Conservation (phyloP, 2,888 invertebrate genomes). For the Eudasyphora cyanicolor region DNA sequence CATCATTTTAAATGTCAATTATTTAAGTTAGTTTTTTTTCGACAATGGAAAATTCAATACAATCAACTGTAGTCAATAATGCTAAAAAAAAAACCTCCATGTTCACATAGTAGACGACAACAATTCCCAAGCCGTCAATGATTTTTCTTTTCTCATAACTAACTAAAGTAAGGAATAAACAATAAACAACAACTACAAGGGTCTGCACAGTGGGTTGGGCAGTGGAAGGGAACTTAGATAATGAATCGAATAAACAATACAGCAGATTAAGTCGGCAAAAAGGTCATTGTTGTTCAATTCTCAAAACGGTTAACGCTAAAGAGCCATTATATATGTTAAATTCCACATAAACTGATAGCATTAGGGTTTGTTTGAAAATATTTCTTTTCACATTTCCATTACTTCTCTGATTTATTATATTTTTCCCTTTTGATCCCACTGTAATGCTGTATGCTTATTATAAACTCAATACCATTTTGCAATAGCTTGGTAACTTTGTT, state of each 20-base stretch:
- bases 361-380: no score
- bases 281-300: no score
- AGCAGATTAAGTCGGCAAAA: no score
- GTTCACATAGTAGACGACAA: background rate
- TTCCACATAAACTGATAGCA: no score
- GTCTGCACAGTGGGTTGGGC: background rate
- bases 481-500: background rate
- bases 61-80: constrained; percentile 39
- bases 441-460: no score
- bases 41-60: background rate
- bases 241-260: no score
- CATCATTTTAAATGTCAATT: constrained; percentile 59
- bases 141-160: constrained; percentile 5
- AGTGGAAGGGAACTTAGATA: background rate
- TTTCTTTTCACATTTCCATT: background rate
- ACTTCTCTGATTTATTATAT: background rate
- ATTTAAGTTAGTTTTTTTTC: constrained; percentile 26
- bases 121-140: constrained; percentile 48
- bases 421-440: background rate
- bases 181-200: background rate
- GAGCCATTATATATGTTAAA: no score
- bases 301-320: no score
- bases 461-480: no score
- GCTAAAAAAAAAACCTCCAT: background rate
- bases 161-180: background rate